Conservation (phyloP, 2,888 invertebrate species). For the Pharmacophagus antenor region DNA sequence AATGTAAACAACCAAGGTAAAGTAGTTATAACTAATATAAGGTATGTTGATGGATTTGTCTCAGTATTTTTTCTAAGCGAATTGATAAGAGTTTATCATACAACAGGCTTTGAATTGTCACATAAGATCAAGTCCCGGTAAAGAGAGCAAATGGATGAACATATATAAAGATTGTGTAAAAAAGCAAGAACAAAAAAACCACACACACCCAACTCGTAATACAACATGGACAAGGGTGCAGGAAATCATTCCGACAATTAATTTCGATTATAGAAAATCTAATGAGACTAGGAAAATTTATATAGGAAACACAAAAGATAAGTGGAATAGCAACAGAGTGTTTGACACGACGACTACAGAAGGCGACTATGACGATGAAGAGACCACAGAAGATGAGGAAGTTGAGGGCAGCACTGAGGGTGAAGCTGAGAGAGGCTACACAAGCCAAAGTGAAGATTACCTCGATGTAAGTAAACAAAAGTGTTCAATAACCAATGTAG, state of each 20-base stretch:
- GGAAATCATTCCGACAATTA: neutral
- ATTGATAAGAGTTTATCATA: constrained; percentile 7
- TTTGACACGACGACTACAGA: constrained; percentile 7
- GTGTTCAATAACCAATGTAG: neutral
- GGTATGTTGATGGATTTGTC: too few relatives aligned
- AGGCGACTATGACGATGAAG: constrained; percentile 5
- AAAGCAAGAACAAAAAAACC: constrained; percentile 46
- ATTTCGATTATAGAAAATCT: neutral
- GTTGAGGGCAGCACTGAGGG: constrained; percentile 8
- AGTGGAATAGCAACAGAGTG: neutral
- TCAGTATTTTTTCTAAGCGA: too few relatives aligned
- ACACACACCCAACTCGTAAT: constrained; percentile 47
- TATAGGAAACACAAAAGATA: neutral
- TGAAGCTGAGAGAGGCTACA: neutral
- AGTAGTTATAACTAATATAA: too few relatives aligned
- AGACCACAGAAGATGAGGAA: neutral
- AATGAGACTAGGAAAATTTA: neutral
- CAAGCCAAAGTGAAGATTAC: constrained; percentile 10
- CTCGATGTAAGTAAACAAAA: constrained; percentile 7
- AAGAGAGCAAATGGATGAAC: constrained; percentile 79
- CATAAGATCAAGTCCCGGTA: constrained; percentile 76
- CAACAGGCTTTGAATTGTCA: constrained; percentile 80
- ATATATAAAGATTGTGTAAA: constrained; percentile 81
- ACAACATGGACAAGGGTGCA: neutral
- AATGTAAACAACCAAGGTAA: too few relatives aligned